Evolutionary conservation across 2,888 invertebrate species (phyloP), one percentile per base, ranked within the genome.

Genomic region (Caenorhabditis sp.): DNA sequence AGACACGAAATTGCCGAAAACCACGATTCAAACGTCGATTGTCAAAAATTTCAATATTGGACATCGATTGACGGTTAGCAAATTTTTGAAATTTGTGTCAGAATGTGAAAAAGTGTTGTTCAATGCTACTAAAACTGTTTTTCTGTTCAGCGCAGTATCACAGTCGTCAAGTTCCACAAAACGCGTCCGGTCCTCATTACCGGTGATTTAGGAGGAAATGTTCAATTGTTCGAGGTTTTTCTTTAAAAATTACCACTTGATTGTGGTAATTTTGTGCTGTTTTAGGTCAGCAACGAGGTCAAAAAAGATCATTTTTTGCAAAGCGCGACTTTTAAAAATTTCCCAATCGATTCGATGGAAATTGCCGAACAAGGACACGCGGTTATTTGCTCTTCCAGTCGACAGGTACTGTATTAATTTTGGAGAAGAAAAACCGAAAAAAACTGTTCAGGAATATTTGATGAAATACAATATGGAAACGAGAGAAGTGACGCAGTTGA

Each of bases 401-500:
- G 48, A 15, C 53, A 71, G 43, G 48, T 66, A 30, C 9, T n/a
- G n/a, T 41, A 17, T n/a, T n/a, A n/a, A n/a, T n/a, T n/a, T n/a
- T n/a, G n/a, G n/a, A n/a, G n/a, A n/a, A n/a, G n/a, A n/a, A n/a
- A n/a, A n/a, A n/a, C n/a, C n/a, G n/a, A n/a, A n/a, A n/a, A n/a
- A n/a, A n/a, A n/a, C n/a, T n/a, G n/a, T 52, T 15, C 55, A 75
- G 43, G 78, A 81, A 45, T 79, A 81, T 48, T 48, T 81, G 15
- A 79, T 81, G 79, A 46, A 68, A n/a, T 81, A 81, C 46, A 66
- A 81, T 48, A 75, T 79, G 72, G 76, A 78, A 46, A 72, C 61
- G 5, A 71, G 70, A 22, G 30, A 72, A 46, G 62, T 75, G 4
- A 73, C 70, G 0, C 72, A 79, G 26, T n/a, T 75, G 32, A 58